phyloP scores from a whole-genome alignment of 2,888 invertebrate genomes.

The Idaea straminata region DNA sequence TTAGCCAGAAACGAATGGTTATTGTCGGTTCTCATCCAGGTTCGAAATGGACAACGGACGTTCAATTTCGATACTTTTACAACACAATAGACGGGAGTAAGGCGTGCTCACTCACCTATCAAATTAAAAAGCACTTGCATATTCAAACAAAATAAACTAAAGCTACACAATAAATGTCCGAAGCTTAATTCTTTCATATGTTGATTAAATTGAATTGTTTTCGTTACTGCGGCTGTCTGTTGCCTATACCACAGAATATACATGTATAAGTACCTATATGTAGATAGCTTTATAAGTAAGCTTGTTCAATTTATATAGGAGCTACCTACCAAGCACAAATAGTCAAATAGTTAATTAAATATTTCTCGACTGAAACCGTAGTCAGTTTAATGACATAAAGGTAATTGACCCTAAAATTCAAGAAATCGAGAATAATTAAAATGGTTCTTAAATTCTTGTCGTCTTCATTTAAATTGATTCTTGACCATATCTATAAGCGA shows the following conservation, averaged over 20 bases:
- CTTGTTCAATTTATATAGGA: not conserved
- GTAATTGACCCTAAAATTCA: too few species aligned
- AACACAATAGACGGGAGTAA: slow-evolving; percentile 74
- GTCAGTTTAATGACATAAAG: too few species aligned
- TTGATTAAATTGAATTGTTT: slow-evolving; percentile 20
- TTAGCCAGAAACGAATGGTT: slow-evolving; percentile 60
- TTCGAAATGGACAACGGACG: slow-evolving; percentile 70
- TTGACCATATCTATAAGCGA: too few species aligned
- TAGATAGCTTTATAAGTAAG: not conserved
- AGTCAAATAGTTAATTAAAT: slow-evolving; percentile 52
- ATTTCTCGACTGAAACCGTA: slow-evolving; percentile 28
- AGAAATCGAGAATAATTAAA: too few species aligned
- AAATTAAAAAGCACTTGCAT: slow-evolving; percentile 77
- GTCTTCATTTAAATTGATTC: too few species aligned
- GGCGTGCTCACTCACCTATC: slow-evolving; percentile 76
- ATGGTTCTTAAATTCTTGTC: too few species aligned
- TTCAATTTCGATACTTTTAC: slow-evolving; percentile 78
- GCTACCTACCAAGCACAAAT: slow-evolving; percentile 10
- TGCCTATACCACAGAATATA: too few species aligned
- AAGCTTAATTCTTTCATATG: slow-evolving; percentile 17
- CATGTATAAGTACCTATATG: too few species aligned
- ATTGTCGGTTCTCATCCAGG: slow-evolving; percentile 66
- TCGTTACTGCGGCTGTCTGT: slow-evolving; percentile 4
- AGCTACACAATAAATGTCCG: slow-evolving; percentile 22
- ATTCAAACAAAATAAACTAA: slow-evolving; percentile 67